A percentile compares a stretch with the other conserved stretches of the same genome.
Conservation (phyloP, 2,113 vertebrate species). For the Amphilophus citrinellus region DNA sequence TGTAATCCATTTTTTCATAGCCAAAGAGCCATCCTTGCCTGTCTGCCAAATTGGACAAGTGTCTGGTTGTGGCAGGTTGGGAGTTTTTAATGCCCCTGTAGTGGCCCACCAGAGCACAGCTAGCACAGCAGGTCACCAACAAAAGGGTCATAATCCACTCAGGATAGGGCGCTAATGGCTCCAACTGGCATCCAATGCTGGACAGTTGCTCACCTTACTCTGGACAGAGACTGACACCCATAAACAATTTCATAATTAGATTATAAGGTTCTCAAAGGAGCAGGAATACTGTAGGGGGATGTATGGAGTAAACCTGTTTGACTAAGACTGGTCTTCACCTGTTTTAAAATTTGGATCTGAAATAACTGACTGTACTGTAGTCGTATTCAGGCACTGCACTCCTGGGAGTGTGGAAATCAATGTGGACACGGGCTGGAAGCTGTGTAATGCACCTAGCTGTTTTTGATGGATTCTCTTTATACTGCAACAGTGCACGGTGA, state of each 20-base stretch:
- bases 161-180: conserved; percentile 58
- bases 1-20: conserved; percentile 29
- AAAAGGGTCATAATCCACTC: conserved; percentile 61
- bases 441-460: conserved; percentile 53
- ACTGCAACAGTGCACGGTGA: conserved; percentile 54
- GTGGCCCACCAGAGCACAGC: neutral
- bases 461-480: conserved; percentile 59
- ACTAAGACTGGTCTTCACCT: neutral
- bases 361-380: neutral
- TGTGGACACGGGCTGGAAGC: conserved; percentile 28
- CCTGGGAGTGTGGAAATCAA: conserved; percentile 29
- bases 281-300: neutral
- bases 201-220: conserved; percentile 37
- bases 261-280: neutral
- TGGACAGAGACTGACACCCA: conserved; percentile 15
- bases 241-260: conserved; percentile 39
- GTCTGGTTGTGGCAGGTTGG: conserved; percentile 20
- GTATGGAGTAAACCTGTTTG: neutral
- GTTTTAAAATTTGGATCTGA: neutral
- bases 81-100: conserved; percentile 27
- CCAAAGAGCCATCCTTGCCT: conserved; percentile 15
- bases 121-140: conserved; percentile 36
- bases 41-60: conserved; percentile 53
- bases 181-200: conserved; percentile 49
- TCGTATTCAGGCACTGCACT: neutral